phyloP scores from a whole-genome alignment of 2,797 vertebrate species.

The Coreius guichenoti region DNA sequence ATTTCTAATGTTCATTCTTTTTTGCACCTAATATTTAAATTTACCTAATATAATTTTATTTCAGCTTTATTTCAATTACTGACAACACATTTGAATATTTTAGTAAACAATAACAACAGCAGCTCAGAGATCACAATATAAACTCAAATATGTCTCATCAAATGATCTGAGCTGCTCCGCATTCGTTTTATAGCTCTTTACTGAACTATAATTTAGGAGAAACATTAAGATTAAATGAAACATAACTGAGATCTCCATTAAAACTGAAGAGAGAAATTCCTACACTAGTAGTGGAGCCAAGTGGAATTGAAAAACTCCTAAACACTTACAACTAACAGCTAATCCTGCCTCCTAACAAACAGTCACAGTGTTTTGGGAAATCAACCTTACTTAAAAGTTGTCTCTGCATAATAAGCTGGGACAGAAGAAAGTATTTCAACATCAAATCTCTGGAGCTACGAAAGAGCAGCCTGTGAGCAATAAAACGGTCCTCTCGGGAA shows the following conservation, averaged over 20 bases:
- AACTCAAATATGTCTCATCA: neutral
- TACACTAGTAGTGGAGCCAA: neutral
- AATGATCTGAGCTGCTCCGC: neutral
- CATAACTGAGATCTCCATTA: neutral
- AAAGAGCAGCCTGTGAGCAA: neutral
- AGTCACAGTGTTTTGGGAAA: slow-evolving; percentile 21
- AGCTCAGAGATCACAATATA: neutral
- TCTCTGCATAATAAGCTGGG: slow-evolving; percentile 8
- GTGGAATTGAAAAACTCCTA: neutral
- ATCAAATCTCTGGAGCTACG: neutral
- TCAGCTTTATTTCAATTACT: neutral
- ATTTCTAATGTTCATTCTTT: neutral
- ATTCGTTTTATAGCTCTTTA: neutral
- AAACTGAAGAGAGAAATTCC: neutral
- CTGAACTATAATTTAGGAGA: neutral
- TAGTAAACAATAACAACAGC: neutral
- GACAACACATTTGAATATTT: neutral
- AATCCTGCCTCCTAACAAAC: neutral
- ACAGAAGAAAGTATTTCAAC: neutral
- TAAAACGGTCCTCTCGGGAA: neutral
- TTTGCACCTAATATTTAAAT: neutral
- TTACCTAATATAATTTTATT: neutral
- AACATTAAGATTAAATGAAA: neutral
- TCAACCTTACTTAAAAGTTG: slow-evolving; percentile 13
- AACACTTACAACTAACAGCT: neutral